A percentile compares a stretch with the other conserved stretches of the same genome.
Evolutionary conservation across 2,797 vertebrate genomes (phyloP).

Genomic region (Linurgus olivaceus): DNA sequence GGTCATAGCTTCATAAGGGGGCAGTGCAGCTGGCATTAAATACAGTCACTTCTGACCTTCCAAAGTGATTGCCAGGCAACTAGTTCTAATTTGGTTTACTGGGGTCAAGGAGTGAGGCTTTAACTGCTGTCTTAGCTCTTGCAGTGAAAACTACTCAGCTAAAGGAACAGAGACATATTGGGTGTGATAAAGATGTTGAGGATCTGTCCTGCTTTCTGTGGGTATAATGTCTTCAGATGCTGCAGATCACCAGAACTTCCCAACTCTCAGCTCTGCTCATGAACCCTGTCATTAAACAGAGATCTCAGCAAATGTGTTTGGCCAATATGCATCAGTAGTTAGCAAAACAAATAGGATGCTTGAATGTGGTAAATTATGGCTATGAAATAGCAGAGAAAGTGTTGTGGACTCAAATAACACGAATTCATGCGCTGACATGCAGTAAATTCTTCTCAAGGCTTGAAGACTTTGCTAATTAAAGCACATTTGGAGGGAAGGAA

Average conservation of each 20-base stretch:
- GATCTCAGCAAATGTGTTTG: background rate
- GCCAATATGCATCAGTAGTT: background rate
- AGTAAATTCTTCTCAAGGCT: constrained; percentile 12
- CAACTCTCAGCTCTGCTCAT: background rate
- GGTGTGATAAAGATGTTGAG: background rate
- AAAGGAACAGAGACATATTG: background rate
- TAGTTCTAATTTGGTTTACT: background rate
- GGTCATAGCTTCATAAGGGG: background rate
- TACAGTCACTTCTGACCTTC: background rate
- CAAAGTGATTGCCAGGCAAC: background rate
- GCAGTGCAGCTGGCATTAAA: background rate
- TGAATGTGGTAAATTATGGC: background rate
- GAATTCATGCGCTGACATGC: background rate
- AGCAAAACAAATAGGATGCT: constrained; percentile 3
- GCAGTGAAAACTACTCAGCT: background rate
- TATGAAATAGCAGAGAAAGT: constrained; percentile 2
- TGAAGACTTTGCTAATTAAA: constrained; percentile 23
- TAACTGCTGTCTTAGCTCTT: background rate
- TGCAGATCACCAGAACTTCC: background rate
- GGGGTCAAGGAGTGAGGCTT: background rate
- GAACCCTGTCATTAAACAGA: background rate
- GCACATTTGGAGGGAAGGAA: background rate
- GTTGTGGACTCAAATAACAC: background rate
- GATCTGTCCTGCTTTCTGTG: background rate
- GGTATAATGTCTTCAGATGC: background rate